Conservation (phyloP, 1,140 invertebrate genomes). For the Homarus americanus region DNA sequence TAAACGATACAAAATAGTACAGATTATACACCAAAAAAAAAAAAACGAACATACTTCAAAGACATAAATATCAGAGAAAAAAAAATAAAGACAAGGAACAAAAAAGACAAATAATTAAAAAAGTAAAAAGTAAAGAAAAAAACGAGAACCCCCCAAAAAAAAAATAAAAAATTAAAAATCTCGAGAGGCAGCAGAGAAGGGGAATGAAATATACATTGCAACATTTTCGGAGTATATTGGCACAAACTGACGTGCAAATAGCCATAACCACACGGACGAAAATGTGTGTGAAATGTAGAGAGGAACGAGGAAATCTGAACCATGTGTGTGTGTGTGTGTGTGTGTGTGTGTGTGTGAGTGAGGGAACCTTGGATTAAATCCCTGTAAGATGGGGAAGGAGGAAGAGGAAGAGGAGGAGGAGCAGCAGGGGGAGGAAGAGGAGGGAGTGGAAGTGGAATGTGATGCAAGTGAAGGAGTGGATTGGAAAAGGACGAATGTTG, state of each 20-base stretch:
- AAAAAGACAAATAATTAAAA: no score
- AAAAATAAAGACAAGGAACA: no score
- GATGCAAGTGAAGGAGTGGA: background rate
- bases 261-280: background rate
- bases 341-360: no score
- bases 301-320: no score
- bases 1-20: no score
- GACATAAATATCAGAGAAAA: no score
- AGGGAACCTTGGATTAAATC: no score
- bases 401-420: constrained; percentile 13
- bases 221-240: background rate
- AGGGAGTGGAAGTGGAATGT: constrained; percentile 8
- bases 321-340: no score
- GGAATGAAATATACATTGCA: background rate
- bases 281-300: background rate
- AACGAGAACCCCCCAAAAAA: background rate
- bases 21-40: no score
- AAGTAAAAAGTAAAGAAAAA: background rate
- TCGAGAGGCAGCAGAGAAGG: background rate
- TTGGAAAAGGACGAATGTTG: background rate
- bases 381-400: background rate
- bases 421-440: background rate
- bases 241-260: background rate
- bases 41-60: no score
- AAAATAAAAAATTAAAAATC: background rate